Conservation (phyloP, 2,113 vertebrate genomes). For the Sander lucioperca region DNA sequence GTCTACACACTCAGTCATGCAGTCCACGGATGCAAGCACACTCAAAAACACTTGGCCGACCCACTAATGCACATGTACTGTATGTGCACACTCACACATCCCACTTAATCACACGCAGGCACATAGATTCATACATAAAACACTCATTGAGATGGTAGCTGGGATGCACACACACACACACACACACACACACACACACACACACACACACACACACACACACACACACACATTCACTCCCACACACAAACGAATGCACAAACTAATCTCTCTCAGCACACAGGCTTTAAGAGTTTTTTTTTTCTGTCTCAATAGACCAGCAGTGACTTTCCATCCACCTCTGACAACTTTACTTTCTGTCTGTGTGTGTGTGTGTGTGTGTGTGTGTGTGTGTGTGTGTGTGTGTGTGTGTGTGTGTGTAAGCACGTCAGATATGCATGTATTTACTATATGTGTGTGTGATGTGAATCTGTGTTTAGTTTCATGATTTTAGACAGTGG, state of each 20-base stretch:
- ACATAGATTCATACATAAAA: background rate
- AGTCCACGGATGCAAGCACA: background rate
- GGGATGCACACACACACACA: background rate
- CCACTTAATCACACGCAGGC: background rate
- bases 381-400: background rate
- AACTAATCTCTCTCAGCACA: constrained; percentile 6
- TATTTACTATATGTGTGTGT: constrained; percentile 19
- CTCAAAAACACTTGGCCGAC: background rate
- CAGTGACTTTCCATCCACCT: constrained; percentile 24
- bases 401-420: background rate
- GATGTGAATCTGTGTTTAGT: constrained; percentile 7
- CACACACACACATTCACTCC: background rate
- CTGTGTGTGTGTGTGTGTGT: constrained; percentile 9
- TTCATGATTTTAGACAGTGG: constrained; percentile 31
- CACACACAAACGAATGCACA: background rate
- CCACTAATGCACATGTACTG: background rate
- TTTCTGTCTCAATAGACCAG: background rate
- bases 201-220: constrained; percentile 13
- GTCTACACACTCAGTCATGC: constrained; percentile 8
- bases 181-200: no score
- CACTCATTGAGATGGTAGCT: background rate
- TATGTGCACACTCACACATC: background rate
- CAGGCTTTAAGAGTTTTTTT: background rate
- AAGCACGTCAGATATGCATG: constrained; percentile 4
- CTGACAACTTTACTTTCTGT: constrained; percentile 4